Conservation (phyloP, 2,888 invertebrate species). For the Endotricha flammealis region DNA sequence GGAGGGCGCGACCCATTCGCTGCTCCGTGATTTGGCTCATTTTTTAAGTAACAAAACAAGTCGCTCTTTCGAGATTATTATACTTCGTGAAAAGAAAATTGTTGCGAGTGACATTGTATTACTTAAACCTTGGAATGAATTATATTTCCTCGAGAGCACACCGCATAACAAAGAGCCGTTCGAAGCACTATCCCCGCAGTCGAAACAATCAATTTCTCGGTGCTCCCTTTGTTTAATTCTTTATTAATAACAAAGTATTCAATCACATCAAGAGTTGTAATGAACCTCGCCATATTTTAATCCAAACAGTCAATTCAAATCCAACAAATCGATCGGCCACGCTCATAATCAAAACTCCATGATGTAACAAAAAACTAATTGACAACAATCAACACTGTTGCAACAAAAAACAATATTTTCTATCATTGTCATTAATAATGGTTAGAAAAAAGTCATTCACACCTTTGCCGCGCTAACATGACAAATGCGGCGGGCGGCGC, state of each 20-base stretch:
- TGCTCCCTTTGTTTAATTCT: conserved; percentile 32
- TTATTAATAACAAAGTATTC: conserved; percentile 34
- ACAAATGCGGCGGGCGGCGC: conserved; percentile 67
- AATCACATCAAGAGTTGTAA: conserved; percentile 54
- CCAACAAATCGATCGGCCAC: conserved; percentile 61
- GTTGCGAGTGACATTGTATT: conserved; percentile 33
- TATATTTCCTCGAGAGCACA: conserved; percentile 20
- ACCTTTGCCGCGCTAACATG: conserved; percentile 76
- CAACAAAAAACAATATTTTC: conserved; percentile 74
- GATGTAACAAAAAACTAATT: conserved; percentile 71
- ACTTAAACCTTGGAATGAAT: conserved; percentile 32
- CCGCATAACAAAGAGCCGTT: conserved; percentile 19
- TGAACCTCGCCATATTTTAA: conserved; percentile 64
- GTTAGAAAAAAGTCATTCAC: conserved; percentile 75
- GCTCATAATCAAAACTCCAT: conserved; percentile 57
- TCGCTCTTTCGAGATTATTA: conserved; percentile 47
- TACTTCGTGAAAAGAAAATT: conserved; percentile 33
- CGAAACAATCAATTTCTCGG: conserved; percentile 18
- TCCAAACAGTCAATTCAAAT: conserved; percentile 71
- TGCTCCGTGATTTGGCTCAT: conserved; percentile 64
- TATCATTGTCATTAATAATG: conserved; percentile 75
- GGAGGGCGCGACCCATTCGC: conserved; percentile 49
- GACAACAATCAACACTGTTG: conserved; percentile 73
- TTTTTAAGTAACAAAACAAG: conserved; percentile 70
- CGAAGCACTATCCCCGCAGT: conserved; percentile 12